Evolutionary conservation across 2,797 vertebrate genomes (phyloP), one percentile per base, ranked within the genome.

Genomic region (Pangasius sanitwongsei): DNA sequence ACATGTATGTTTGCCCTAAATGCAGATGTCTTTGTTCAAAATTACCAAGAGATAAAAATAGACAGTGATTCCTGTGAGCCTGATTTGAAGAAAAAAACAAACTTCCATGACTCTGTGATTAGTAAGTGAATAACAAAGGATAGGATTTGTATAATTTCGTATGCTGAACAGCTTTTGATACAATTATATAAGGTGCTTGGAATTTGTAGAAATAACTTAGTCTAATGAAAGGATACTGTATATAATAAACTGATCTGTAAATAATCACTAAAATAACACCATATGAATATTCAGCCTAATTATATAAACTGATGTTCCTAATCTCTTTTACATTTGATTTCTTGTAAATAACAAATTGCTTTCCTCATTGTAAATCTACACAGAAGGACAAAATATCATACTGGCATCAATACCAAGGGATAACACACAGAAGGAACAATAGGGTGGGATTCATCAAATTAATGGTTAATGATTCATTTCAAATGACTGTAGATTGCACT

Each of bases 21-120:
- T 48, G 48, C 48, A 48, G 48, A 48, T 9, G 92, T 99, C 90
- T 96, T 95, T 91, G 93, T 99, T 48, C 89, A 95, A 96, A 93
- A 93, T 98, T 53, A 89, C 89, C 34, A 93, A 87, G 82, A 94
- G 95, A 44, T 80, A 28, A 57, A 75, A 23, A 41, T 80, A 53
- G 15, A 16, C 0, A 2, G 77, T 31, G 48, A n/a, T 67, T 53
- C 15, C 8, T 9, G 8, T 20, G 48, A 78, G 28, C 16, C 50
- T 48, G 48, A 48, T 48, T 48, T 48, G 48, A 48, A 44, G 7
- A 48, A 48, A 48, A 48, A 48, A 48, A 48, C 48, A 48, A 55
- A 6, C 2, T 80, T 31, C 1, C 4, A 53, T 18, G 8, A 80
- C 7, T 6, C 16, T 8, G 48, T 78, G 28, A 53, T 78, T 53